Percentiles rank a stretch among this genome's conserved stretches.
Evolutionary conservation across 2,888 invertebrate species (phyloP).

Genomic region (Brenthis daphne): DNA sequence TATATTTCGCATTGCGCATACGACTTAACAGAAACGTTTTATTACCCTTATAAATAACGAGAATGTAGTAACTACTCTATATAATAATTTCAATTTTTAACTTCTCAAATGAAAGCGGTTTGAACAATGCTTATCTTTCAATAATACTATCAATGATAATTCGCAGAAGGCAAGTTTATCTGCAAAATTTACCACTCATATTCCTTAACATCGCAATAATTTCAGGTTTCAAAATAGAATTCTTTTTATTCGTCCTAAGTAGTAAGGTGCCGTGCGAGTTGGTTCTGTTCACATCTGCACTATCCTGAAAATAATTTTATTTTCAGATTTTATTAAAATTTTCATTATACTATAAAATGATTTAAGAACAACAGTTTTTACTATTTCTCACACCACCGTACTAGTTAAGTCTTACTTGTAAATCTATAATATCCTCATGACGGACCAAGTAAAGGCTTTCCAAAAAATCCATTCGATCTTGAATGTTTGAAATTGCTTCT

Average conservation of each 20-base stretch:
- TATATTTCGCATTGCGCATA: no score
- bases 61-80: no score
- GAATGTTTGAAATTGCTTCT: conserved; percentile 88
- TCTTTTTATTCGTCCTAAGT: conserved; percentile 13
- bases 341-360: neutral
- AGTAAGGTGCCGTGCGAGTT: conserved; percentile 9
- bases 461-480: conserved; percentile 66
- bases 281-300: conserved; percentile 18
- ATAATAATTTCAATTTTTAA: no score
- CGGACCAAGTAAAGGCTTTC: conserved; percentile 32
- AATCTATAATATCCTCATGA: conserved; percentile 29
- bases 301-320: conserved; percentile 31
- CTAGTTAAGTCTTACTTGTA: conserved; percentile 28
- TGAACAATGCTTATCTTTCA: no score
- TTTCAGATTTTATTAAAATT: neutral
- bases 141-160: no score
- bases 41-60: no score
- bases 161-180: no score
- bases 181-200: conserved; percentile 38
- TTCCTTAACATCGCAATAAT: conserved; percentile 41
- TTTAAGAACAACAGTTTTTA: conserved; percentile 3
- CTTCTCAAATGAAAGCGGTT: no score
- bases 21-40: no score
- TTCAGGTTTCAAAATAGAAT: conserved; percentile 32
- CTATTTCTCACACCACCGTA: conserved; percentile 5